These are phyloP conservation scores for Drosophila novamexicana DNA, from an alignment of 1,140 invertebrate genomes.

Conservation along the genomic window DNA sequence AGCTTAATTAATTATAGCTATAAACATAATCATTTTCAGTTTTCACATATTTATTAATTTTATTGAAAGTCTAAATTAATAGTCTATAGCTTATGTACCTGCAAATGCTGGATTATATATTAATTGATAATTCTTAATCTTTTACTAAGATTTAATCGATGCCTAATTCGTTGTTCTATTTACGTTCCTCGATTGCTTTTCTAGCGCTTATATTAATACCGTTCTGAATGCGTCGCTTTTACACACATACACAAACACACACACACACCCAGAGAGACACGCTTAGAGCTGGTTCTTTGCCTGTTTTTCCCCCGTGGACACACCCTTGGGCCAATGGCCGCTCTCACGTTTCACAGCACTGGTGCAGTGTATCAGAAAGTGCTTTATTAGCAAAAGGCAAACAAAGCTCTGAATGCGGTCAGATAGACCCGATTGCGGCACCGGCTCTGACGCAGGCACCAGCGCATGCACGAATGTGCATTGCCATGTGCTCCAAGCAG, in stretches of 20 bases:
- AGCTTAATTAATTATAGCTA: too few species aligned
- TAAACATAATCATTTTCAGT: background rate
- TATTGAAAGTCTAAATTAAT: too few species aligned
- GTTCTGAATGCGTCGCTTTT: constrained; percentile 18
- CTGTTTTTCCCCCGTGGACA: background rate
- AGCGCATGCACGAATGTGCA: constrained; percentile 17
- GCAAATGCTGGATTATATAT: background rate
- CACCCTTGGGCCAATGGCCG: constrained; percentile 29
- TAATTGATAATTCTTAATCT: background rate
- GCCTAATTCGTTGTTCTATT: background rate
- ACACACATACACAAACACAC: constrained; percentile 4
- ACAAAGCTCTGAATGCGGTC: constrained; percentile 26
- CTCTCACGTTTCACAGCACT: constrained; percentile 71
- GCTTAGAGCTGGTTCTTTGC: background rate
- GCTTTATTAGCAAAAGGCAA: constrained; percentile 42
- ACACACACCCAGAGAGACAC: background rate
- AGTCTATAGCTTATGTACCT: too few species aligned
- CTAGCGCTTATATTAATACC: constrained; percentile 1
- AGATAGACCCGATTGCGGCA: constrained; percentile 8
- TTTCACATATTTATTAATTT: background rate
- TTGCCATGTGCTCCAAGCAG: constrained; percentile 58
- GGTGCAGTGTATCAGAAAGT: constrained; percentile 50
- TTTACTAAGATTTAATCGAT: background rate
- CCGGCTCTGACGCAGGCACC: background rate
- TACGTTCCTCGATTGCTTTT: constrained; percentile 1